Conservation (phyloP, 2,888 invertebrate genomes). For the Operophtera brumata region DNA sequence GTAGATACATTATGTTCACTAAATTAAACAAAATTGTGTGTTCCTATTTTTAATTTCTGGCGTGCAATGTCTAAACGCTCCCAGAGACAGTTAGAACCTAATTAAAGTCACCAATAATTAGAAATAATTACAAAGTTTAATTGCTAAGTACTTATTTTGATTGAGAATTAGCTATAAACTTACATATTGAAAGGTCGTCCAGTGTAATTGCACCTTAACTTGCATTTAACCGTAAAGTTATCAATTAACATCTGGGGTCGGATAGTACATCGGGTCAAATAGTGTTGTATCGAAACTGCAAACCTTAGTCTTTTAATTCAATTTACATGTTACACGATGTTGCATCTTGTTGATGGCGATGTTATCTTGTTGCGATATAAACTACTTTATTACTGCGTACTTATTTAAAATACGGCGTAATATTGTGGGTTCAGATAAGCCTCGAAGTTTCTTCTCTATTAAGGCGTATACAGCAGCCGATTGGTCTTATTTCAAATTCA, state of each 20-base stretch:
- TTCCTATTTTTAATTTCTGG: no score
- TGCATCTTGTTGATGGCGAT: slow-evolving; percentile 51
- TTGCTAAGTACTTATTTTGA: slow-evolving; percentile 4
- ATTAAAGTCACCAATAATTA: slow-evolving; percentile 20
- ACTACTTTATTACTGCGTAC: neutral
- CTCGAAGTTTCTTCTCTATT: no score
- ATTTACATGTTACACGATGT: slow-evolving; percentile 56
- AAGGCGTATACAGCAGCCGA: no score
- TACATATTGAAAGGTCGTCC: slow-evolving; percentile 5
- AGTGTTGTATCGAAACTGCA: slow-evolving; percentile 32
- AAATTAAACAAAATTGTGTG: neutral
- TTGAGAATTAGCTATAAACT: slow-evolving; percentile 4
- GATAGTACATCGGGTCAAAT: slow-evolving; percentile 48
- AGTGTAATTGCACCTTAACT: slow-evolving; percentile 25
- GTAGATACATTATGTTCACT: neutral
- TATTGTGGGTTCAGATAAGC: no score
- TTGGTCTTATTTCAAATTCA: no score
- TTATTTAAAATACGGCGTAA: no score
- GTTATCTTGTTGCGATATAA: slow-evolving; percentile 11
- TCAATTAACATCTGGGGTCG: slow-evolving; percentile 46
- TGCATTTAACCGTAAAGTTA: slow-evolving; percentile 5
- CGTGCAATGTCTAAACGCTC: neutral
- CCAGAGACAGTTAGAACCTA: neutral
- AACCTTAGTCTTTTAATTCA: slow-evolving; percentile 74
- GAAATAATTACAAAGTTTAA: slow-evolving; percentile 10